These are phyloP conservation scores for Lycodopsis pacificus DNA, from an alignment of 2,797 vertebrate genomes.

Conservation along the genomic window DNA sequence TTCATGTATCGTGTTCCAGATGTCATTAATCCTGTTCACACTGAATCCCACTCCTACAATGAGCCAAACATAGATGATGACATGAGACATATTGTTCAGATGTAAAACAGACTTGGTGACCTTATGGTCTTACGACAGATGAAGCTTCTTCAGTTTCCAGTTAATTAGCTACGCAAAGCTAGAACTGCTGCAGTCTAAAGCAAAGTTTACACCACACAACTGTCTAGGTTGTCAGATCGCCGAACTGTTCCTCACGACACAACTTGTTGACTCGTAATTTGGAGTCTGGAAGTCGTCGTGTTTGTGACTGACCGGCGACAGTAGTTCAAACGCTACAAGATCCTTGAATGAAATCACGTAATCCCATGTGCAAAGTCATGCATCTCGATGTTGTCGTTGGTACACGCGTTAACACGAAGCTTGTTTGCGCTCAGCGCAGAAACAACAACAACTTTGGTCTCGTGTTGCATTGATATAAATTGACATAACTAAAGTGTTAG, in stretches of 20 bases:
- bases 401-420: neutral
- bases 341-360: too few species aligned
- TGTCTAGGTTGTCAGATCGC: neutral
- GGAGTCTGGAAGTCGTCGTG: neutral
- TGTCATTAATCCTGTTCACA: constrained; percentile 6
- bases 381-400: neutral
- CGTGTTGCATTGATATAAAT: neutral
- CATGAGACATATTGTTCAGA: constrained; percentile 6
- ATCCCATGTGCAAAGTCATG: too few species aligned
- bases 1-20: neutral
- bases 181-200: neutral
- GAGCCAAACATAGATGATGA: neutral
- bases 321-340: neutral
- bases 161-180: neutral
- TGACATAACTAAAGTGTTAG: neutral
- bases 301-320: neutral
- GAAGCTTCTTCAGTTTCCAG: neutral
- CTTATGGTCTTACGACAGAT: neutral
- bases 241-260: neutral
- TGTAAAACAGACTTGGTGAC: neutral
- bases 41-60: neutral
- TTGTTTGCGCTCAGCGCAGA: neutral
- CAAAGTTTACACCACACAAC: neutral
- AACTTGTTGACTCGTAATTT: neutral
- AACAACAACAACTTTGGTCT: neutral